These are phyloP conservation scores for Hydrotaea diabolus DNA, from an alignment of 2,888 invertebrate genomes.

Conservation along the genomic window DNA sequence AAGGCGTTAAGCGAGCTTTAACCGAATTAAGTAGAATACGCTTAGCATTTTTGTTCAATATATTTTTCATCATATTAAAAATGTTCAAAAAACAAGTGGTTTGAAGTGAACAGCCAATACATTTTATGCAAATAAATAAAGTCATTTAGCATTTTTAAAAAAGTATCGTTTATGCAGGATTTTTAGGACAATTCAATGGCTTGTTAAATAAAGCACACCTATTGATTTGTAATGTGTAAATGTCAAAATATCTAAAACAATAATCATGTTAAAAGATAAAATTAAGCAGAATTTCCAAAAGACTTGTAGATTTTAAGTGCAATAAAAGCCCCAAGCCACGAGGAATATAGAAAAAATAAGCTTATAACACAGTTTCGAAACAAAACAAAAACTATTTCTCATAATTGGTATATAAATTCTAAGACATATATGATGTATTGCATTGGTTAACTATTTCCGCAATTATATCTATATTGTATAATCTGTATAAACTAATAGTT, in stretches of 20 bases:
- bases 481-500: too few species aligned
- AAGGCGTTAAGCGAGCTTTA: too few species aligned
- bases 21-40: too few species aligned
- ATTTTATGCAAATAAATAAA: too few species aligned
- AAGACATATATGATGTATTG: not conserved
- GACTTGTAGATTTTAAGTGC: conserved; percentile 18
- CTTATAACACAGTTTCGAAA: conserved; percentile 10
- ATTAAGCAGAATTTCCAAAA: conserved; percentile 10
- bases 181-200: too few species aligned
- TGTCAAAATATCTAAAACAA: conserved; percentile 8
- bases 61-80: too few species aligned
- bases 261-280: conserved; percentile 1
- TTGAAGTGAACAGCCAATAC: too few species aligned
- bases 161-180: too few species aligned
- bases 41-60: too few species aligned
- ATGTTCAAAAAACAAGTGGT: too few species aligned
- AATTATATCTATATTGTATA: not conserved
- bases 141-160: too few species aligned
- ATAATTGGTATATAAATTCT: not conserved
- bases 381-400: conserved; percentile 2
- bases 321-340: conserved; percentile 50
- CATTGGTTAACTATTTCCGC: not conserved
- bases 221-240: not conserved
- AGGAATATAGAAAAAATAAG: conserved; percentile 35
- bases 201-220: too few species aligned